Base-by-base conservation (phyloP, 1,140 invertebrate genomes). In the Lerema accius region DNA sequence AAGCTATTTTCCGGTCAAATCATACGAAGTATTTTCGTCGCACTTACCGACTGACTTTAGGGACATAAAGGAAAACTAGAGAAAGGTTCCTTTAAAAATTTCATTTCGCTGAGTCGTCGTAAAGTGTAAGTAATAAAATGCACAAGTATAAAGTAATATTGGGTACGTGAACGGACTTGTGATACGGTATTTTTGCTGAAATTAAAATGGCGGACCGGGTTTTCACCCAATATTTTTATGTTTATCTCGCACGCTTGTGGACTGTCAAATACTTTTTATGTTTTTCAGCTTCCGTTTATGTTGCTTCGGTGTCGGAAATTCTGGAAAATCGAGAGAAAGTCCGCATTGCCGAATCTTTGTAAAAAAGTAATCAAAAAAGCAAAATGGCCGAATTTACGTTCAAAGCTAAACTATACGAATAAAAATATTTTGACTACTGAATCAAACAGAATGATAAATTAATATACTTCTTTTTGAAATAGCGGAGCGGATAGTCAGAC, bases 51-150 rank as follows among this genome's bases (percentile, higher is more conserved):
- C 10, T 37, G 10, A 4, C 10, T 23, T 23, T 5, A 11, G 4
- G 4, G n/a, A 37, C 35, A n/a, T 37, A 37, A 37, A 37, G n/a
- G 10, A 37, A 37, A 37, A 37, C n/a, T 37, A 37, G 6, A 37
- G n/a, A 39, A 39, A 39, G 6, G 16, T 51, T 28, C 13, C 48
- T 42, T 35, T 15, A 37, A 55, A 55, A 55, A 55, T 26, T 55
- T 55, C 50, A 55, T 55, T 55, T 26, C 50, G 50, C n/a, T 45
- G 42, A 42, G 16, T 37, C 37, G 50, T 42, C 37, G 50, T 55
- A 55, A 55, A 55, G 10, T 55, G 49, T 51, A 51, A 42, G 50
- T 42, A 40, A 55, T 55, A 55, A 55, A 55, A 55, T 55, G 37
- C 50, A 55, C 15, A 10, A 39, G 50, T 55, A 55, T 55, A 55